These are phyloP conservation scores for Eupithecia insigniata DNA, from an alignment of 2,888 invertebrate genomes.

Conservation along the genomic window DNA sequence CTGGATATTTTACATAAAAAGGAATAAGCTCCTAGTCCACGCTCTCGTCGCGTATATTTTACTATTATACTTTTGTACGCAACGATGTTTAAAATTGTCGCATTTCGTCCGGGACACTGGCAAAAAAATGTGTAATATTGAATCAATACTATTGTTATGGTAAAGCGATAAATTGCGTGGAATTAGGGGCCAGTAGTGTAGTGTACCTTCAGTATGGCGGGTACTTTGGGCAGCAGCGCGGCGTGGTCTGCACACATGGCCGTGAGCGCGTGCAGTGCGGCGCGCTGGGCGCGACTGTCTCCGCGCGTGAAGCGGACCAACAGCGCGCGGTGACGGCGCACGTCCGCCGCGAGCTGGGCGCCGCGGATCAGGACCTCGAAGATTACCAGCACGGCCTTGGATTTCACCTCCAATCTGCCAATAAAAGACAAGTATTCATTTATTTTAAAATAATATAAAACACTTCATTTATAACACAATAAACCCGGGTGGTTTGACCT, in stretches of 20 bases:
- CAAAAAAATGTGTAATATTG: too few species aligned
- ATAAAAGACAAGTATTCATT: background rate
- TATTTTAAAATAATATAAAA: background rate
- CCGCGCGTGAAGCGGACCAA: constrained; percentile 91
- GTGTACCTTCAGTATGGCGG: constrained; percentile 90
- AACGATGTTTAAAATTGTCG: too few species aligned
- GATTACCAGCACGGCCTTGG: constrained; percentile 96
- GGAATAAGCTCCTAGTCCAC: too few species aligned
- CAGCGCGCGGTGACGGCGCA: constrained; percentile 90
- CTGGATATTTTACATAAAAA: too few species aligned
- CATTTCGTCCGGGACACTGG: too few species aligned
- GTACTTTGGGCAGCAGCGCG: constrained; percentile 93
- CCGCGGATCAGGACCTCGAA: constrained; percentile 94
- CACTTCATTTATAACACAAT: too few species aligned
- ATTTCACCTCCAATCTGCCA: constrained; percentile 92
- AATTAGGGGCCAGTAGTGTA: too few species aligned
- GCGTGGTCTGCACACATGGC: constrained; percentile 94
- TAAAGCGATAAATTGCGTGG: too few species aligned
- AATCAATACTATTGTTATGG: too few species aligned
- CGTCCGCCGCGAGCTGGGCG: constrained; percentile 86
- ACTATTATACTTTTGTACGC: too few species aligned
- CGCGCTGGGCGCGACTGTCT: constrained; percentile 93
- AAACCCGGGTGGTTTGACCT: too few species aligned
- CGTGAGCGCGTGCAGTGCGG: constrained; percentile 97
- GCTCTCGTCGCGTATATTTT: too few species aligned